Percentiles rank a stretch among this genome's conserved stretches.
Conservation (phyloP, 2,797 vertebrate genomes). For the Emys orbicularis region DNA sequence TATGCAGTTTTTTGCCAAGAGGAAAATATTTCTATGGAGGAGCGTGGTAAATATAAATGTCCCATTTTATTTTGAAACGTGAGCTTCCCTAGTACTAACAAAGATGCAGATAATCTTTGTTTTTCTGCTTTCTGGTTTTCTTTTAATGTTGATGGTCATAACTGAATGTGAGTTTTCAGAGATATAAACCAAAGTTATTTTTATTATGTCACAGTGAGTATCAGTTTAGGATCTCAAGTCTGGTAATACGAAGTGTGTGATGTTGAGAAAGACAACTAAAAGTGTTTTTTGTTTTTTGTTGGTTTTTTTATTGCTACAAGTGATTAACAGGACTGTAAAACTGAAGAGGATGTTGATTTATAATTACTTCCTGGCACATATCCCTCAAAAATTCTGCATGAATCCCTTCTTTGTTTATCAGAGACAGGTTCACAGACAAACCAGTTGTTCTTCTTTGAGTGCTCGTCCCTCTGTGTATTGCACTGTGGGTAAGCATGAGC, state of each 20-base stretch:
- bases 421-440: background rate
- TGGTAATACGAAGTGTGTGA: background rate
- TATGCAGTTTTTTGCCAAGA: background rate
- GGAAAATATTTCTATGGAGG: background rate
- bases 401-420: background rate
- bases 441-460: background rate
- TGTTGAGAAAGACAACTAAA: background rate
- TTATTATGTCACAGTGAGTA: background rate
- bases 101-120: background rate
- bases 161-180: background rate
- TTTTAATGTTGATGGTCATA: background rate
- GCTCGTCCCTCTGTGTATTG: too few relatives aligned
- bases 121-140: background rate
- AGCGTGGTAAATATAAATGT: background rate
- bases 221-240: background rate
- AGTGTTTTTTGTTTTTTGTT: background rate
- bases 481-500: too few relatives aligned
- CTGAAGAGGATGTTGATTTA: background rate
- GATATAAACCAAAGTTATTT: background rate
- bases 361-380: background rate
- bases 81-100: background rate
- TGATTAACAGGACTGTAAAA: background rate
- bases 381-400: background rate
- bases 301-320: conserved; percentile 1
- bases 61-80: background rate